Base-by-base conservation (phyloP, 2,113 vertebrate species). In the Paracanthobrama guichenoti region DNA sequence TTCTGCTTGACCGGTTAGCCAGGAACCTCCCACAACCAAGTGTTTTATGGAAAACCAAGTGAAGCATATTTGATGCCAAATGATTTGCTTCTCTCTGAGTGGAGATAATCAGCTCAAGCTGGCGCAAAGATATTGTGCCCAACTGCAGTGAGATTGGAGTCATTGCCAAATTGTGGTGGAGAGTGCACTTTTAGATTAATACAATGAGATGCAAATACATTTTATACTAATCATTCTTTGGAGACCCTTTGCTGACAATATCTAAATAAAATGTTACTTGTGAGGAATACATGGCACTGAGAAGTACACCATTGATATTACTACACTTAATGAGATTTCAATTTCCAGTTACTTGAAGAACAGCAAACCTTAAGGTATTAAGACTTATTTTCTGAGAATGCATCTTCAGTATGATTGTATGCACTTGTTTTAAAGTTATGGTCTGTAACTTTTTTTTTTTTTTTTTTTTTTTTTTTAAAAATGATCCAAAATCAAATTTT, bases 21-120 rank as follows among this genome's bases (percentile, higher is more conserved):
- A 50, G 59, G 69, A 24, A 60, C 66, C 53, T 73, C 64, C 46
- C 44, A 50, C 79, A 81, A 67, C 48, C 8, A 69, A 71, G 76
- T 69, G 24, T 79, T 84, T 77, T 82, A 67, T 78, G 53, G 62
- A 84, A 55, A 64, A 71, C 62, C 62, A 55, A 55, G 66, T 64
- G 74, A 69, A 69, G 62, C 46, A 74, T 79, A 60, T 79, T 78
- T 79, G 76, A 79, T 48, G 69, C 69, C 81, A 82, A 82, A 82
- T 82, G 35, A 82, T 73, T 73, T 73, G 81, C 35, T 44, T 59
- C 50, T 72, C 42, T 64, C 60, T 53, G 73, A 64, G 60, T 79
- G 35, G 76, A 62, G 22, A 62, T 62, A 26, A 62, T 79, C 55
- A 44, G 31, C 57, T 46, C 57, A 79, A 60, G 77, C 57, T 79